Evolutionary conservation across 1,140 invertebrate genomes (phyloP), one percentile per base, ranked within the genome.

Genomic region (Galleria mellonella): DNA sequence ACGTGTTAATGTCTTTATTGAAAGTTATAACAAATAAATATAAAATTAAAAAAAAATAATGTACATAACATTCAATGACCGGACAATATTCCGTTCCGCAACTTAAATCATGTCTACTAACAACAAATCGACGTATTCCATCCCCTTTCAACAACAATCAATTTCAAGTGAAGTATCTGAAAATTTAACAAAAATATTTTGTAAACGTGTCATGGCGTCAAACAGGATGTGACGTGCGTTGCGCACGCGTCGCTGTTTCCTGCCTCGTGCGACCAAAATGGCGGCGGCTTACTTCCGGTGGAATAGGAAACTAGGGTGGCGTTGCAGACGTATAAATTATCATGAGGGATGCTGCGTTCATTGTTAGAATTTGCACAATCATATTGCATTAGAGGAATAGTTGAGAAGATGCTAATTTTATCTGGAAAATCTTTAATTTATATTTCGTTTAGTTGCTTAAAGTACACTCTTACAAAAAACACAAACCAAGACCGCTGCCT

Each of bases 261-360:
- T 69, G 72, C 67, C 73, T 63, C 73, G 73, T 77, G 73, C 57
- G 40, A 60, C 47, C 68, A 73, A 77, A 77, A 77, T 77, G 73
- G 73, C 70, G 65, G 64, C 68, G 44, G 56, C 55, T 40, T 43
- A 51, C 71, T 70, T 73, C 71, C 64, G 61, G 45, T 40, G 31
- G 52, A 11, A 39, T 32, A 43, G 45, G 51, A 71, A 59, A 52
- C 62, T 50, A 56, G 55, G 56, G 51, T 59, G 64, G 51, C 40
- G 55, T 46, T 52, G 65, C 55, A 49, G 51, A 44, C 55, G 52
- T 55, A 73, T 76, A 72, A 77, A 74, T 74, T 74, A 73, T 62
- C 35, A 17, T 17, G 8, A 27, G 61, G 58, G 70, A 76, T 64
- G 68, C 54, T 54, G 56, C 28, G 32, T 9, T 12, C 44, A 66